Base-by-base conservation (phyloP, 1,140 invertebrate species). In the Drosophila quadrilineata region DNA sequence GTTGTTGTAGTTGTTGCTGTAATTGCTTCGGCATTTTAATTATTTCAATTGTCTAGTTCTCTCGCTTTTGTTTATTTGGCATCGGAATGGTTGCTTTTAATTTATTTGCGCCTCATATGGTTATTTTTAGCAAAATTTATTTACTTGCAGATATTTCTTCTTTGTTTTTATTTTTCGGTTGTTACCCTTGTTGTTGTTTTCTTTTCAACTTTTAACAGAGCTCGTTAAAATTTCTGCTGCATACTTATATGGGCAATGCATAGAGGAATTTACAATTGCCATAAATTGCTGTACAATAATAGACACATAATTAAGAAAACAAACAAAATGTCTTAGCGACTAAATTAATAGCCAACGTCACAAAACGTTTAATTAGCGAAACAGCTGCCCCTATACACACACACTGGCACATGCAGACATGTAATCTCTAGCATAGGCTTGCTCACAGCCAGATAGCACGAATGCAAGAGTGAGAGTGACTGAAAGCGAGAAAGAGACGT, bases 1-100 rank as follows among this genome's bases (percentile, higher is more conserved):
- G 14, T 59, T 52, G 3, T 45, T 48, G 26, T 29, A 38, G 48
- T 53, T 59, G 57, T 56, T 66, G 72, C 52, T 73, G 50, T 63
- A 56, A 63, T 65, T 58, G 60, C 53, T 71, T 49, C n/a, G 74
- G 77, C 77, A 84, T 77, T 84, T 84, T 85, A 84, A 84, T 84
- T 85, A 84, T 67, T 74, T 62, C 70, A 86, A 84, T 85, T 84
- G 79, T 64, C 60, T 84, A 64, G 60, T 46, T 65, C 68, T 76
- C n/a, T n/a, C n/a, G n/a, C n/a, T n/a, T n/a, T 84, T 84, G 73
- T 84, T 84, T 84, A 74, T 58, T 67, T 53, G 36, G 31, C 14
- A 58, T 38, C 29, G 48, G 48, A 58, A 53, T 58, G 36, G 35
- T 36, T 49, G 41, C 56, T 45, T 67, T 69, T 84, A 70, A 73